phyloP scores from a whole-genome alignment of 2,113 vertebrate species.

The Hymenochirus boettgeri region DNA sequence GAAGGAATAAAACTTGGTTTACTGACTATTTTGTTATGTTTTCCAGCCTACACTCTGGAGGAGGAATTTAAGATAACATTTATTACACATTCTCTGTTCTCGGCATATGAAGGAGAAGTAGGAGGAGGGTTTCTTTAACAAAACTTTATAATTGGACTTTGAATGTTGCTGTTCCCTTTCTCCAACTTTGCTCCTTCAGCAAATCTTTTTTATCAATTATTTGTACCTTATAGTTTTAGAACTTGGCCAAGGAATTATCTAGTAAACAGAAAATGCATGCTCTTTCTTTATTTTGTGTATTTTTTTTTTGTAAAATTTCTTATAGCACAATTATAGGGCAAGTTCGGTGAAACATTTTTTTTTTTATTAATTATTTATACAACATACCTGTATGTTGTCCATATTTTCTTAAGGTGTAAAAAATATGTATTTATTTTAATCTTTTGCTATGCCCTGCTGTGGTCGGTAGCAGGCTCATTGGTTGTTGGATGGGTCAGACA shows the following conservation, averaged over 20 bases:
- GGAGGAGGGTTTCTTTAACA: slow-evolving; percentile 30
- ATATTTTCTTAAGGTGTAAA: too few species aligned
- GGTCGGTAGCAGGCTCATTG: too few species aligned
- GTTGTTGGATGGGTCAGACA: too few species aligned
- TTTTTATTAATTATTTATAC: too few species aligned
- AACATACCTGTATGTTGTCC: too few species aligned
- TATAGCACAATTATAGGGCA: too few species aligned
- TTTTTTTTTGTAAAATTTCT: too few species aligned
- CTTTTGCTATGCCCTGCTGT: too few species aligned
- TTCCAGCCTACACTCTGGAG: slow-evolving; percentile 39
- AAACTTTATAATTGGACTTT: slow-evolving; percentile 44
- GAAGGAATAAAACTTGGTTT: slow-evolving; percentile 28
- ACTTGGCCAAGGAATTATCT: slow-evolving; percentile 23
- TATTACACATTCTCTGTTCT: slow-evolving; percentile 37
- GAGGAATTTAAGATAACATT: slow-evolving; percentile 38
- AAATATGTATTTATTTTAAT: too few species aligned
- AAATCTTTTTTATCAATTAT: slow-evolving; percentile 3
- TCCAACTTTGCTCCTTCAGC: slow-evolving; percentile 21
- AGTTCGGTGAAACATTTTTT: too few species aligned
- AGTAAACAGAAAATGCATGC: slow-evolving; percentile 6
- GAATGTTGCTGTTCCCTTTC: slow-evolving; percentile 19
- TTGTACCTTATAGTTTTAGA: slow-evolving; percentile 16
- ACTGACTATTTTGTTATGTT: slow-evolving; percentile 39
- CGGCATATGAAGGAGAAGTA: slow-evolving; percentile 30
- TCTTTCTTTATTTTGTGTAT: too few species aligned